Evolutionary conservation across 2,113 vertebrate genomes (phyloP), one percentile per base, ranked within the genome.

Genomic region (Cichladusa arquata): DNA sequence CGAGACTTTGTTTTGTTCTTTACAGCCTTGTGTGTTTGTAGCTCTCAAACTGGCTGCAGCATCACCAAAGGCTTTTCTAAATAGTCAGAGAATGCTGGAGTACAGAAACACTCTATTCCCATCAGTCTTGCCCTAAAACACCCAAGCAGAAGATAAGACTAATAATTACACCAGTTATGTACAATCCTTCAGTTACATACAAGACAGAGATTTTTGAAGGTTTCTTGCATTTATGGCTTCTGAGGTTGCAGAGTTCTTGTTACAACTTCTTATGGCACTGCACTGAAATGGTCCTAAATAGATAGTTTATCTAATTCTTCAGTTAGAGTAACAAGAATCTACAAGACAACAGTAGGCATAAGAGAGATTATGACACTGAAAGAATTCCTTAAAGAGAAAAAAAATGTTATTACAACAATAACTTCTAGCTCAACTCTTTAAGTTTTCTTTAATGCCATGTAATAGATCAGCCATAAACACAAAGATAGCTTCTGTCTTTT

Each of bases 121-220:
- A 38, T 29, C 14, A 42, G 14, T 58, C 31, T 91, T 86, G 3
- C 11, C 53, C 65, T 44, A 70, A 86, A 86, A 81, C 7, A 72
- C 12, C 25, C 31, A 78, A 29, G 13, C 24, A 60, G 16, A 53
- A 81, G 14, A 12, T 71, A 56, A 11, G 24, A 17, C 16, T 69
- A n/a, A 29, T 53, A 65, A 65, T 36, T 23, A 6, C n/a, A 20
- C 11, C 9, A 18, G 15, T 69, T 60, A 34, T 20, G 17, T 31
- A 45, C 23, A 44, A 24, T 1, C 2, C 24, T 72, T 29, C 0
- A 1, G 6, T 82, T 88, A 9, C 2, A 4, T 61, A 47, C 26
- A 65, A 58, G 12, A 8, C 5, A 34, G n/a, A 40, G 8, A 12
- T 60, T 74, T 81, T 44, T 44, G 2, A 60, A 51, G 4, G 11